A percentile compares a stretch with the other conserved stretches of the same genome.
Evolutionary conservation across 2,113 vertebrate genomes (phyloP).

Genomic region (Rhombomys opimus): DNA sequence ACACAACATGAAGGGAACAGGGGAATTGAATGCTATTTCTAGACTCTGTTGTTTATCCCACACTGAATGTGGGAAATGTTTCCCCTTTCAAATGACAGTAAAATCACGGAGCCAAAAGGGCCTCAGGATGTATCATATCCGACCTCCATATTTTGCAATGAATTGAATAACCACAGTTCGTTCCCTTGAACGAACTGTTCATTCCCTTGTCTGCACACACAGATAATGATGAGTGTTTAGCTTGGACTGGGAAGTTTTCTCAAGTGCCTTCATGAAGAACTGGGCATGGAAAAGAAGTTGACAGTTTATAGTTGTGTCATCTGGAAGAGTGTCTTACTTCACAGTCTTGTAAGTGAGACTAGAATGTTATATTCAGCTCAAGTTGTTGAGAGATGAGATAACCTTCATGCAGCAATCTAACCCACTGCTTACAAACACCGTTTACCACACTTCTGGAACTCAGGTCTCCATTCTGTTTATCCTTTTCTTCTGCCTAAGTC

Average conservation of each 20-base stretch:
- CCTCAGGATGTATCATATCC: neutral
- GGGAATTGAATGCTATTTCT: neutral
- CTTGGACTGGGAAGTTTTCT: neutral
- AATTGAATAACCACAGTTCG: neutral
- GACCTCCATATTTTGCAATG: neutral
- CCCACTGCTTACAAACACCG: no score
- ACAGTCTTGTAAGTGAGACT: neutral
- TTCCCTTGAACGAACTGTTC: no score
- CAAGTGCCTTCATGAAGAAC: neutral
- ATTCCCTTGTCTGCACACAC: neutral
- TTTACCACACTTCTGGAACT: neutral
- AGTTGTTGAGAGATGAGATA: neutral
- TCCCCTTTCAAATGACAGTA: neutral
- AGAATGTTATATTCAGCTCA: neutral
- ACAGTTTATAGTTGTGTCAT: neutral
- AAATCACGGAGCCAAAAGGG: neutral
- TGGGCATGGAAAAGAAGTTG: neutral
- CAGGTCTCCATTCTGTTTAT: neutral
- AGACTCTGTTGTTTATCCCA: neutral
- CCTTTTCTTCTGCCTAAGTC: neutral
- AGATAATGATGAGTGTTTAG: neutral
- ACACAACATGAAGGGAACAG: neutral
- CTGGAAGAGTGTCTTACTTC: neutral
- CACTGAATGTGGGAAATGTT: neutral
- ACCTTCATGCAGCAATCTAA: neutral